phyloP scores from a whole-genome alignment of 37 sponge, comb jelly and placozoan genomes.

The Chondrilla cf. caribensis region DNA sequence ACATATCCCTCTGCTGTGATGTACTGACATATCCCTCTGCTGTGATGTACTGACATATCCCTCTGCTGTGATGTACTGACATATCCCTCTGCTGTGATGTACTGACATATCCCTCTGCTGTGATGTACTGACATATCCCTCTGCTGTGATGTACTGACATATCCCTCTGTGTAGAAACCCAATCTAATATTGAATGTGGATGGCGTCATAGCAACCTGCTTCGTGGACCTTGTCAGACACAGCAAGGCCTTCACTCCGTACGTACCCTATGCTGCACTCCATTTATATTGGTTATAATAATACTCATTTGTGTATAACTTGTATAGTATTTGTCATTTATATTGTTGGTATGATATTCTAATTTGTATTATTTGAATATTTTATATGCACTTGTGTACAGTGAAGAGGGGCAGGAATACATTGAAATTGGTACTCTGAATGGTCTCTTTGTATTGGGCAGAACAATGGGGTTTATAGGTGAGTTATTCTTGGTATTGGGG shows the following conservation, averaged over 20 bases:
- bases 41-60: no score
- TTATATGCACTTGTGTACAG: constrained; percentile 31
- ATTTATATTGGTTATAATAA: background rate
- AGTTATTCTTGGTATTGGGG: background rate
- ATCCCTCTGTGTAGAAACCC: constrained; percentile 69
- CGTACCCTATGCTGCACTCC: background rate
- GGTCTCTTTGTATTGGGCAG: constrained; percentile 95
- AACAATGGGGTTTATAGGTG: constrained; percentile 93
- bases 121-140: no score
- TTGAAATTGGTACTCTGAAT: constrained; percentile 90
- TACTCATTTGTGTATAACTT: background rate
- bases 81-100: no score
- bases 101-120: no score
- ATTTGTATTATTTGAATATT: background rate
- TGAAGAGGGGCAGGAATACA: constrained; percentile 87
- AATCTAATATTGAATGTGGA: constrained; percentile 98
- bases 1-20: no score
- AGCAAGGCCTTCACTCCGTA: constrained; percentile 84
- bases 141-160: background rate
- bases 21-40: no score
- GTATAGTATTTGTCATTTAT: background rate
- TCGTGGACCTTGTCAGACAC: constrained; percentile 92
- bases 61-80: no score
- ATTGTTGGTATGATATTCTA: background rate
- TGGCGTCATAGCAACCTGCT: constrained; percentile 86